These are phyloP conservation scores for Fragum sueziense DNA, from an alignment of 2,888 invertebrate species.

Conservation along the genomic window DNA sequence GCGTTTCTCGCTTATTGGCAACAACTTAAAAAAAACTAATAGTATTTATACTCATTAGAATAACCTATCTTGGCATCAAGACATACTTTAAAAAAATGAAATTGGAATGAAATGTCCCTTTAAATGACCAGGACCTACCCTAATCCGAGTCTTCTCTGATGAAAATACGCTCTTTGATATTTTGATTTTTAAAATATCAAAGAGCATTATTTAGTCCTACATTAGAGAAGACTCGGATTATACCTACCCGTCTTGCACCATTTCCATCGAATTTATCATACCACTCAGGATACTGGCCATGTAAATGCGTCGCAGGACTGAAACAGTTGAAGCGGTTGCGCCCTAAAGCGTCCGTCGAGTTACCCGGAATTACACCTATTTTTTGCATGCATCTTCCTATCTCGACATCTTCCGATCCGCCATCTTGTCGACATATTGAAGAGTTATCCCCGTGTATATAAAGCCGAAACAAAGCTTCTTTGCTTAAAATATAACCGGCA, in stretches of 20 bases:
- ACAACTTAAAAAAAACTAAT: too few relatives aligned
- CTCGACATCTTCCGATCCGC: constrained; percentile 76
- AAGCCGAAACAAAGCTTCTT: constrained; percentile 89
- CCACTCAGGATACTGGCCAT: constrained; percentile 75
- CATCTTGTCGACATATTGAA: constrained; percentile 60
- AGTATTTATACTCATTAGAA: too few relatives aligned
- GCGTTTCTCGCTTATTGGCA: too few relatives aligned
- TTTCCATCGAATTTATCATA: constrained; percentile 72
- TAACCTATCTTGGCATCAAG: too few relatives aligned
- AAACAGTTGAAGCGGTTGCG: constrained; percentile 77
- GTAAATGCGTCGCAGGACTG: constrained; percentile 70
- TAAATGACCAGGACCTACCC: too few relatives aligned
- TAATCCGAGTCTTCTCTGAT: too few relatives aligned
- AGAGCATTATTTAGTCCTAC: too few relatives aligned
- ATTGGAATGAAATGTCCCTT: too few relatives aligned
- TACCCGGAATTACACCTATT: constrained; percentile 69
- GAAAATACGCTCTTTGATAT: too few relatives aligned
- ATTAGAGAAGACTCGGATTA: too few relatives aligned
- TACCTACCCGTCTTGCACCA: constrained; percentile 71
- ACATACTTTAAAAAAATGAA: too few relatives aligned
- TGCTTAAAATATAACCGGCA: constrained; percentile 94
- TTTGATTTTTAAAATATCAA: too few relatives aligned
- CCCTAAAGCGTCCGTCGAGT: constrained; percentile 71
- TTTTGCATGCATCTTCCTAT: constrained; percentile 73
- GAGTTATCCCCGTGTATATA: constrained; percentile 85